Percentiles rank a stretch among this genome's conserved stretches.
Evolutionary conservation across 1,140 invertebrate species (phyloP).

Genomic region (Solenopsis fugax): DNA sequence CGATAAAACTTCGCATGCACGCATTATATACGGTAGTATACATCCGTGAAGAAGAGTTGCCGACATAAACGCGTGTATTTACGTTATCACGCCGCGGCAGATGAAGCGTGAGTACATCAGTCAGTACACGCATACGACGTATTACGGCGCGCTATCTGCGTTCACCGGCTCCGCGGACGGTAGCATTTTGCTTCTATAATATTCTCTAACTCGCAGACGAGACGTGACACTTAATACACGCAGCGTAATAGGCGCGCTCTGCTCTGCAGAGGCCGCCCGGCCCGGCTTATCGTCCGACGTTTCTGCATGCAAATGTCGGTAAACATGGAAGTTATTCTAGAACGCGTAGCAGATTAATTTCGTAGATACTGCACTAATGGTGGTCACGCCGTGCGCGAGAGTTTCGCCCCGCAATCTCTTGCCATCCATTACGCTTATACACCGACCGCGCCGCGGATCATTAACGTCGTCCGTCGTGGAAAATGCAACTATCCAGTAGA

Average conservation of each 20-base stretch:
- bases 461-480: slow-evolving; percentile 27
- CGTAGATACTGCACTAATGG: slow-evolving; percentile 71
- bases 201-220: slow-evolving; percentile 28
- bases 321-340: slow-evolving; percentile 70
- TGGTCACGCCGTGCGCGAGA: slow-evolving; percentile 56
- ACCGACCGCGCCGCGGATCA: slow-evolving; percentile 40
- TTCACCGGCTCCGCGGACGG: neutral
- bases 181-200: slow-evolving; percentile 27
- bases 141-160: neutral
- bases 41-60: neutral
- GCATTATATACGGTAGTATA: neutral
- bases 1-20: neutral
- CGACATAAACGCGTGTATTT: slow-evolving; percentile 12
- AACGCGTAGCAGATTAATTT: slow-evolving; percentile 75
- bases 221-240: slow-evolving; percentile 45
- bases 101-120: neutral
- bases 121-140: neutral
- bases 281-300: slow-evolving; percentile 55
- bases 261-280: neutral
- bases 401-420: slow-evolving; percentile 36
- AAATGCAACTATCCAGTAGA: slow-evolving; percentile 20
- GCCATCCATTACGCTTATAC: slow-evolving; percentile 52
- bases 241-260: slow-evolving; percentile 37
- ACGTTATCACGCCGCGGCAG: neutral
- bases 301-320: slow-evolving; percentile 59